Conservation (phyloP, 2,888 invertebrate genomes). For the Gryllus longicercus region DNA sequence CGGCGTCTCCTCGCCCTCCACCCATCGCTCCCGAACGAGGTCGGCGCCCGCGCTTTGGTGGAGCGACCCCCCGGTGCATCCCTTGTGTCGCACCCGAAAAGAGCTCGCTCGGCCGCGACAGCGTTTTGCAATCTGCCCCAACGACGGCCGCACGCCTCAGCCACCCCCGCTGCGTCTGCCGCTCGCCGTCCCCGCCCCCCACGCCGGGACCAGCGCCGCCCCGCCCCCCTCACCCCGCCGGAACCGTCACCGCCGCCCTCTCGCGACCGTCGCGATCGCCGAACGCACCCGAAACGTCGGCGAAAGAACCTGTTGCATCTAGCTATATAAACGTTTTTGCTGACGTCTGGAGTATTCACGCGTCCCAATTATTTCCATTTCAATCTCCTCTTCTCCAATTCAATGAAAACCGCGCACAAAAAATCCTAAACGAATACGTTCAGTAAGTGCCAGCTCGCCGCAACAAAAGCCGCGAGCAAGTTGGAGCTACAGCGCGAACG, state of each 20-base stretch:
- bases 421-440: background rate
- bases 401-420: background rate
- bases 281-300: background rate
- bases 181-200: too few species aligned
- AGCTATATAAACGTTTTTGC: slow-evolving; percentile 17
- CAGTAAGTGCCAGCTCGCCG: background rate
- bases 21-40: too few species aligned
- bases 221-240: too few species aligned
- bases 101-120: too few species aligned
- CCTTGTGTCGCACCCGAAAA: too few species aligned
- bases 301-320: slow-evolving; percentile 1
- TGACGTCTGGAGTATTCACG: background rate
- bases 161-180: too few species aligned
- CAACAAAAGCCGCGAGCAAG: background rate
- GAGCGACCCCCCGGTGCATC: too few species aligned
- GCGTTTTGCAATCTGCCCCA: too few species aligned
- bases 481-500: background rate
- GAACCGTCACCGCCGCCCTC: background rate
- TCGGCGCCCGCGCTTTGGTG: too few species aligned
- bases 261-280: background rate
- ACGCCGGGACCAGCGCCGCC: too few species aligned
- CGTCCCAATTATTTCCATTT: slow-evolving; percentile 8
- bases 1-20: too few species aligned
- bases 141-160: too few species aligned
- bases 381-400: background rate